Conservation (phyloP, 1,140 invertebrate genomes). For the Drosophila kikkawai region DNA sequence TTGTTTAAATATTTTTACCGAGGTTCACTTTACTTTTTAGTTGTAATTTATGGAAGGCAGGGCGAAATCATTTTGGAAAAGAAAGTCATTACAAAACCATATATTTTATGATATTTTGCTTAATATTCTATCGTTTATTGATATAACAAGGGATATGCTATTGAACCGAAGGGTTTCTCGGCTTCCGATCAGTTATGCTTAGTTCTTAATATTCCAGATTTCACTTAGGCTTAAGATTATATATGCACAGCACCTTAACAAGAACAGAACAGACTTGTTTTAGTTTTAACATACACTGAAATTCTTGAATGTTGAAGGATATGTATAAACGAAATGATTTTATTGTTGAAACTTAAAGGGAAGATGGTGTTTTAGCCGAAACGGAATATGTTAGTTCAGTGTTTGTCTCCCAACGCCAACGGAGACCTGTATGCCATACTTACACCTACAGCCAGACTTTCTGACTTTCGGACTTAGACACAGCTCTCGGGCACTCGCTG, state of each 20-base stretch:
- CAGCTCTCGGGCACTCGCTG: conserved; percentile 84
- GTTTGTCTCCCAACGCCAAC: neutral
- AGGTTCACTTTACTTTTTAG: neutral
- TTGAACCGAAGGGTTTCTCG: conserved; percentile 16
- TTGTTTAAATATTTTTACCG: neutral
- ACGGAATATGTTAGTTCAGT: neutral
- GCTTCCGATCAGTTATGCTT: conserved; percentile 1
- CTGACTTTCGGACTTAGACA: conserved; percentile 53
- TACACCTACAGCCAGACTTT: conserved; percentile 31
- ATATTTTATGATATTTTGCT: conserved; percentile 15
- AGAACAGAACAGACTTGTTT: conserved; percentile 28
- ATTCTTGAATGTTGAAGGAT: neutral
- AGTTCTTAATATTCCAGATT: conserved; percentile 6
- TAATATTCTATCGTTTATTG: conserved; percentile 2
- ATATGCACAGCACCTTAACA: conserved; percentile 69
- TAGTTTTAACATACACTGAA: conserved; percentile 13
- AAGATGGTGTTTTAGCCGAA: neutral
- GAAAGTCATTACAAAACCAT: neutral
- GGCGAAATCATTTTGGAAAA: neutral
- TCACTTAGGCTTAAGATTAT: conserved; percentile 25
- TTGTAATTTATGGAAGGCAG: conserved; percentile 4
- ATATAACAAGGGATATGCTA: conserved; percentile 57
- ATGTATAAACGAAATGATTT: neutral
- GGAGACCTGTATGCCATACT: neutral
- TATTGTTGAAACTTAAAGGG: no score